Evolutionary conservation across 2,888 invertebrate genomes (phyloP).

Genomic region (Phengaris arion): DNA sequence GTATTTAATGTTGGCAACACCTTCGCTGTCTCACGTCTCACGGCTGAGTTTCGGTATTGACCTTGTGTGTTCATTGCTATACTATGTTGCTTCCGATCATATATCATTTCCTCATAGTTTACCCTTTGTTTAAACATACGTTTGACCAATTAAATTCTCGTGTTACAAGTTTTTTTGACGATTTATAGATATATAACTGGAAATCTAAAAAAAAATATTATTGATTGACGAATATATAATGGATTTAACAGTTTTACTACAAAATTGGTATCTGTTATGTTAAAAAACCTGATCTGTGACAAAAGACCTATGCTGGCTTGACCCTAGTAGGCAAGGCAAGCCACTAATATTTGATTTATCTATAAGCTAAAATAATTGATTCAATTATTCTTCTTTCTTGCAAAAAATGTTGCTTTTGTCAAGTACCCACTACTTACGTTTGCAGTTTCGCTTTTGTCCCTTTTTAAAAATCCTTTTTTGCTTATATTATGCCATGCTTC

Average conservation of each 20-base stretch:
- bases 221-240: slow-evolving; percentile 1
- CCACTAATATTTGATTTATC: neutral
- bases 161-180: neutral
- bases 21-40: neutral
- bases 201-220: neutral
- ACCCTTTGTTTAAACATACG: neutral
- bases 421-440: too few species aligned
- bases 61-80: slow-evolving; percentile 1
- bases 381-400: neutral
- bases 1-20: neutral
- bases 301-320: neutral
- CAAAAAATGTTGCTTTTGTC: too few species aligned
- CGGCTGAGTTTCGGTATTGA: slow-evolving; percentile 22
- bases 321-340: neutral
- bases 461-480: too few species aligned
- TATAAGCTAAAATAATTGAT: neutral
- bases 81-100: slow-evolving; percentile 13
- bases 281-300: slow-evolving; percentile 5
- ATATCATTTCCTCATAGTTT: neutral
- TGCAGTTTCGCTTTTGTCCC: too few species aligned
- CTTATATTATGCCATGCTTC: too few species aligned
- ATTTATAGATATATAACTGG: neutral
- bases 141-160: neutral
- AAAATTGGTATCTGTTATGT: neutral
- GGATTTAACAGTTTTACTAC: neutral